Evolutionary conservation across 2,888 invertebrate species (phyloP).

Genomic region (Diadromus collaris): DNA sequence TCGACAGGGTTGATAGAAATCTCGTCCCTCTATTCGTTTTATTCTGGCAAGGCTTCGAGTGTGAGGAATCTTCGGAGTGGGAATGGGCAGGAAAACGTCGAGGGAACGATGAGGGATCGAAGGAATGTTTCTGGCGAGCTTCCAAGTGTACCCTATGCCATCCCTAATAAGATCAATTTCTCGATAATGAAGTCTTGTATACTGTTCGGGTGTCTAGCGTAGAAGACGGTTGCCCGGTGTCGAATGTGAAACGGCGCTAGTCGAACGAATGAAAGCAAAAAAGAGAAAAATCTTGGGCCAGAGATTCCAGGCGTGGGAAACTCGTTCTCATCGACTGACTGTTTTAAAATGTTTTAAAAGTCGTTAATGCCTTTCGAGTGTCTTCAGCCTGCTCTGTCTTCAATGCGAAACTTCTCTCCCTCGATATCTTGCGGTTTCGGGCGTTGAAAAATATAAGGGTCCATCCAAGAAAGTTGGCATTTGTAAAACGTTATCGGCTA

Average conservation of each 20-base stretch:
- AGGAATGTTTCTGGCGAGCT: constrained; percentile 59
- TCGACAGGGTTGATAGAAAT: constrained; percentile 51
- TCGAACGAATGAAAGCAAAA: neutral
- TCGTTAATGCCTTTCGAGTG: constrained; percentile 72
- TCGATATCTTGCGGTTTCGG: constrained; percentile 27
- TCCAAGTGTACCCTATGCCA: constrained; percentile 46
- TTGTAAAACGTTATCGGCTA: constrained; percentile 28
- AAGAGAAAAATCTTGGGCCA: constrained; percentile 1
- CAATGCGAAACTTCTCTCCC: neutral
- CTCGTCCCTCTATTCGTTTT: constrained; percentile 12
- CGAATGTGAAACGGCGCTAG: constrained; percentile 49
- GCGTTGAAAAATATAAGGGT: neutral
- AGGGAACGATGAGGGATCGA: constrained; percentile 38
- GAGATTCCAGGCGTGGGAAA: constrained; percentile 45
- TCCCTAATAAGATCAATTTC: constrained; percentile 79
- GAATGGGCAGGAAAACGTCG: constrained; percentile 9
- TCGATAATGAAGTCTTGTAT: constrained; percentile 77
- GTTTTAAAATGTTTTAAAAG: constrained; percentile 71
- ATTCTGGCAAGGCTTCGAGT: neutral
- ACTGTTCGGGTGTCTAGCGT: constrained; percentile 46
- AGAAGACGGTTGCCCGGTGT: constrained; percentile 50
- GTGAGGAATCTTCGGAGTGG: neutral
- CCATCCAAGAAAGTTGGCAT: constrained; percentile 5
- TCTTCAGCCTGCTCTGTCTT: constrained; percentile 64
- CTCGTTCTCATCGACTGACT: constrained; percentile 51